Base-by-base conservation (phyloP, 1,140 invertebrate species). In the Caenorhabditis remanei region DNA sequence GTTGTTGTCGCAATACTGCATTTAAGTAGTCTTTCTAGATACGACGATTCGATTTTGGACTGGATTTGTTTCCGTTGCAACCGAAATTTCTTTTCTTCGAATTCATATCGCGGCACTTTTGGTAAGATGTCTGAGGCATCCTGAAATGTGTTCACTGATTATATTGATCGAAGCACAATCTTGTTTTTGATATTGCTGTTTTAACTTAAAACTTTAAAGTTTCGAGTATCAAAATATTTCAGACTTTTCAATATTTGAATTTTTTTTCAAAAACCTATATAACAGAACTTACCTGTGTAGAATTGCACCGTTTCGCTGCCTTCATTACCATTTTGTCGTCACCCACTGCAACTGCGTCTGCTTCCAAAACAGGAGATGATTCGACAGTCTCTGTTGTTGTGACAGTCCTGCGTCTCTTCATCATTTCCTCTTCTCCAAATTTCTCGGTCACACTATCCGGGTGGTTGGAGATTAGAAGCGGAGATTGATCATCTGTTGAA, bases 1-100 rank as follows among this genome's bases (percentile, higher is more conserved):
- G 61, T 63, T 32, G 21, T 32, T 13, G 61, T 71, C 19, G 13
- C 65, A 43, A 71, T 71, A 43, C 65, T 71, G 65, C 41, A 43
- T 71, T 46, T 71, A 11, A 9, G 0, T 24, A 16, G 6, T 32
- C 32, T 14, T 3, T 63, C 61, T n/a, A 58, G 11, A 58, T 58
- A 58, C 19, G 19, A 19, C n/a, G 19, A 21, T 32, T 4, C 24
- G 24, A 21, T 5, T 8, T 58, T 21, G 14, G 3, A 14, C 21
- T 58, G 56, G 21, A 19, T 11, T 13, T 63, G 8, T 21, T 11
- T n/a, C 14, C 9, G 9, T 53, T 53, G 50, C 9, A 13, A 13
- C 16, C 50, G 13, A n/a, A 58, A 19, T 58, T n/a, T 7, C 14
- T 58, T 19, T 3, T 58, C 6, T 16, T 19, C 4, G 9, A 4